Evolutionary conservation across 2,113 vertebrate species (phyloP), one percentile per base, ranked within the genome.

Genomic region (Rhegmatorhina hoffmannsi): DNA sequence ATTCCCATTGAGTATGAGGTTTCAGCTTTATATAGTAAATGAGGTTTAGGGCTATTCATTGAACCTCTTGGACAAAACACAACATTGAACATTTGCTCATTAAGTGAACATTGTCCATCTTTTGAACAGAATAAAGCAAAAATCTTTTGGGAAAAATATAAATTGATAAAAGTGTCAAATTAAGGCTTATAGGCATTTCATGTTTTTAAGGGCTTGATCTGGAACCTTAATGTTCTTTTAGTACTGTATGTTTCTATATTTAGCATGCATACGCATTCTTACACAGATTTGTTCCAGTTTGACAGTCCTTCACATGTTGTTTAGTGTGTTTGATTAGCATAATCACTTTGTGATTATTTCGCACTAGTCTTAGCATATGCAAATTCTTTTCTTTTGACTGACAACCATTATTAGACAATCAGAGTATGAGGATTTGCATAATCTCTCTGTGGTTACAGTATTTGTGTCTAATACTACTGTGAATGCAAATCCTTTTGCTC

Each of bases 361-460:
- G 95, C 68, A 63, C 83, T 93, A 90, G 74, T 69, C 49, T 94
- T 92, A 81, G 29, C 84, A 60, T 95, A 97, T 97, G 96, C 91
- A 97, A 97, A 97, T 94, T 86, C 44, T 81, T 94, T 53, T 89
- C 89, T 92, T 96, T 92, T 96, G 95, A 96, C 80, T 96, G 96
- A 94, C 96, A 97, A 70, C 52, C 60, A 84, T 94, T 97, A 95
- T 93, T 95, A 94, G 92, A 87, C 95, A 96, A 96, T 94, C 92
- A 90, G 89, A 91, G 80, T 81, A 55, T 90, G 44, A 92, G 64
- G 89, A 94, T 96, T 96, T 96, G 91, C 94, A 97, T 97, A 94
- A 94, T 94, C 84, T 94, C 84, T 87, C 1, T 88, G 86, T 84
- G 84, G 89, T 92, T 93, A 84, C 92, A 94, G 92, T 94, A 86